phyloP scores from a whole-genome alignment of 2,888 invertebrate species.

The Podabrus alpinus region DNA sequence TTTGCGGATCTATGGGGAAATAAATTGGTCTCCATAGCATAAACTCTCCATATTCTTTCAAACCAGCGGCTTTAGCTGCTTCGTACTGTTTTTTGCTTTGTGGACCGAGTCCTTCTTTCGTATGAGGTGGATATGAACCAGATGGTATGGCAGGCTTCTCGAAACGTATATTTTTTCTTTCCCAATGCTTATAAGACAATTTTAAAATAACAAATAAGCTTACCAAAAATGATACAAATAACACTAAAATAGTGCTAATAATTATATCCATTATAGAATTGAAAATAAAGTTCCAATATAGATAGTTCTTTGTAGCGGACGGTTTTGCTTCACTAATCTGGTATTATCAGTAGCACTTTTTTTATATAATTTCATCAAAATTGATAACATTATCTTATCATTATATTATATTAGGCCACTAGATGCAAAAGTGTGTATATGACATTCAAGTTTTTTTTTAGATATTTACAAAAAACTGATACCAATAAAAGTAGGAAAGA shows the following conservation, averaged over 20 bases:
- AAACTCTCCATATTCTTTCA: not conserved
- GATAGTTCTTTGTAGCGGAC: too few relatives aligned
- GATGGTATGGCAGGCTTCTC: not conserved
- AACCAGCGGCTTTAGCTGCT: not conserved
- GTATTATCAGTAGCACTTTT: too few relatives aligned
- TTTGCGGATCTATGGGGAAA: not conserved
- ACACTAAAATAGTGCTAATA: not conserved
- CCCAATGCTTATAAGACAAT: not conserved
- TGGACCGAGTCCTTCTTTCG: not conserved
- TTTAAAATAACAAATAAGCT: not conserved
- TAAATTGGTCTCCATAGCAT: not conserved
- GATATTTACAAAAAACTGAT: too few relatives aligned
- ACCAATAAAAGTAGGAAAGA: too few relatives aligned
- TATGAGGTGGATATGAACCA: not conserved
- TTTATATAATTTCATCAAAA: too few relatives aligned
- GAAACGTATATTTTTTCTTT: not conserved
- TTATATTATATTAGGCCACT: too few relatives aligned
- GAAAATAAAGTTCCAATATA: too few relatives aligned
- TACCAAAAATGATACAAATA: not conserved
- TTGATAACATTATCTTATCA: too few relatives aligned
- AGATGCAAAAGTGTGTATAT: too few relatives aligned
- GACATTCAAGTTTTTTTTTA: too few relatives aligned
- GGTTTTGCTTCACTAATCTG: too few relatives aligned
- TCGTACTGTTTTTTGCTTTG: not conserved
- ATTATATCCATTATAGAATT: not conserved